phyloP scores from a whole-genome alignment of 2,113 vertebrate genomes.

The Trachemys scripta region DNA sequence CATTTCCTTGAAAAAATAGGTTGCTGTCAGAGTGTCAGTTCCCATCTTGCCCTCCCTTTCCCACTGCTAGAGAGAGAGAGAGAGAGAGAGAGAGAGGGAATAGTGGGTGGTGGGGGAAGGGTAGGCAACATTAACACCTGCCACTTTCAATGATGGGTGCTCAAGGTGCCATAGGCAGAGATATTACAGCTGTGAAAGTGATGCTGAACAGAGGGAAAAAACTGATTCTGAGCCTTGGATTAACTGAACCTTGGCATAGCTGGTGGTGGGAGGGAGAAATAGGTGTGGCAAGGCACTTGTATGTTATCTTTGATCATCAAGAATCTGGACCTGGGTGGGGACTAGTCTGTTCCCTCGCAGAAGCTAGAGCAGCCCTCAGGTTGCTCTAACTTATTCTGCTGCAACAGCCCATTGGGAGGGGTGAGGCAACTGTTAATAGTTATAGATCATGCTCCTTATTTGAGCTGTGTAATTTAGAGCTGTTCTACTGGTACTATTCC shows the following conservation, averaged over 20 bases:
- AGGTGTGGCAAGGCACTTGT: neutral
- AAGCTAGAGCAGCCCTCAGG: neutral
- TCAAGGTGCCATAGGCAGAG: neutral
- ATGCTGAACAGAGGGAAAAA: neutral
- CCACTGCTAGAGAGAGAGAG: neutral
- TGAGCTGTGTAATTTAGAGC: neutral
- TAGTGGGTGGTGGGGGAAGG: neutral
- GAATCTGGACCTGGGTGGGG: neutral
- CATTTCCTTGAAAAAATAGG: neutral
- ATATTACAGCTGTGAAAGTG: neutral
- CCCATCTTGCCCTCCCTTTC: too few species aligned
- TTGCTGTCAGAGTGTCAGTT: neutral
- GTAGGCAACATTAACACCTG: neutral
- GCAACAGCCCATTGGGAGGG: too few species aligned
- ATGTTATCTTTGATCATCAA: neutral
- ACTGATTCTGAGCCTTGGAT: neutral
- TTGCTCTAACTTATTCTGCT: too few species aligned
- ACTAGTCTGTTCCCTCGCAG: neutral
- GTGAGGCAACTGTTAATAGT: too few species aligned
- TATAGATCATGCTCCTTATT: neutral
- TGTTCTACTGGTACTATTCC: neutral
- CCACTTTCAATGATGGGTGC: neutral
- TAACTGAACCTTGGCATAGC: neutral
- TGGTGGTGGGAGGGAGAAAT: neutral
- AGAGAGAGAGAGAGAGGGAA: neutral